phyloP scores from a whole-genome alignment of 2,888 invertebrate species.

The Phyto melanocephala region DNA sequence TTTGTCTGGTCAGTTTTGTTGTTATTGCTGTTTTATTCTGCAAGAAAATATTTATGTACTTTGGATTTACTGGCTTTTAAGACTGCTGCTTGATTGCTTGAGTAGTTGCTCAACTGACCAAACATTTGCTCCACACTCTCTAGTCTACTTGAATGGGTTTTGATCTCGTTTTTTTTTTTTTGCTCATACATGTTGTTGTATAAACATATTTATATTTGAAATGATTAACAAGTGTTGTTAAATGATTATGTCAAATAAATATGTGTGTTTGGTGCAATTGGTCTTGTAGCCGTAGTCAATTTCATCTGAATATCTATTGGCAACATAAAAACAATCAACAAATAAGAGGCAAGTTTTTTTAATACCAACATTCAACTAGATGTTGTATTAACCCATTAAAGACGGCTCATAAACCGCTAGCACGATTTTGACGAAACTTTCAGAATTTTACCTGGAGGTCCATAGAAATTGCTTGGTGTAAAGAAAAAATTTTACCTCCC shows the following conservation, averaged over 20 bases:
- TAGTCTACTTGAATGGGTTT: slow-evolving; percentile 13
- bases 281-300: background rate
- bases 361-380: too few relatives aligned
- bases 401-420: too few relatives aligned
- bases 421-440: too few relatives aligned
- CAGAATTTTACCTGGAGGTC: too few relatives aligned
- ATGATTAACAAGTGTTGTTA: slow-evolving; percentile 48
- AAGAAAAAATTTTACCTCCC: too few relatives aligned
- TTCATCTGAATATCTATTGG: slow-evolving; percentile 1
- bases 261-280: slow-evolving; percentile 2
- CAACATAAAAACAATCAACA: background rate
- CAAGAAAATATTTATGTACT: slow-evolving; percentile 12
- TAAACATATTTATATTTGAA: background rate
- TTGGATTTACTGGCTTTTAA: background rate
- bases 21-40: background rate
- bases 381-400: too few relatives aligned
- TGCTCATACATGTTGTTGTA: background rate
- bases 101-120: slow-evolving; percentile 46
- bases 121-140: slow-evolving; percentile 13
- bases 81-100: slow-evolving; percentile 8
- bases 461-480: too few relatives aligned
- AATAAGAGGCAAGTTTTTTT: background rate
- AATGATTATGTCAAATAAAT: slow-evolving; percentile 54
- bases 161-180: background rate
- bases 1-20: slow-evolving; percentile 50